Evolutionary conservation across 2,888 invertebrate genomes (phyloP).

Genomic region (Steinernema hermaphroditum): DNA sequence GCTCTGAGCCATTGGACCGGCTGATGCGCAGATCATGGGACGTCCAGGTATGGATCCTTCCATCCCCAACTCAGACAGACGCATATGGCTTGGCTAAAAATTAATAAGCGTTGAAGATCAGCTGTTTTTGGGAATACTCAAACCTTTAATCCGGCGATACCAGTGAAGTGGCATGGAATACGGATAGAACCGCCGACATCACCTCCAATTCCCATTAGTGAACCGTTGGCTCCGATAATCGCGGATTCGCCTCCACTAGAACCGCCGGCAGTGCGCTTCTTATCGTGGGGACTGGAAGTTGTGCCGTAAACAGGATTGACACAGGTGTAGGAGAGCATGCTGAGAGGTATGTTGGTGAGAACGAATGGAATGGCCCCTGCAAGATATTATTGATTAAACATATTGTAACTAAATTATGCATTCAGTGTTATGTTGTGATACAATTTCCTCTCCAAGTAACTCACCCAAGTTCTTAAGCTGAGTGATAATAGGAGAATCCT

Average conservation of each 20-base stretch:
- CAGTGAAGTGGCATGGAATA: slow-evolving; percentile 69
- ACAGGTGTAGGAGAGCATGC: slow-evolving; percentile 62
- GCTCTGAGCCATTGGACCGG: slow-evolving; percentile 56
- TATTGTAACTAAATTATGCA: no score
- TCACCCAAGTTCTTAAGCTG: slow-evolving; percentile 51
- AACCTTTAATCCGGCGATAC: slow-evolving; percentile 67
- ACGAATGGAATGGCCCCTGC: slow-evolving; percentile 70
- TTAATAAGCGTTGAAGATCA: background rate
- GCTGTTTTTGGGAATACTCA: background rate
- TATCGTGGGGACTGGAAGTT: slow-evolving; percentile 36
- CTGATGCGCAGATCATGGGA: slow-evolving; percentile 56
- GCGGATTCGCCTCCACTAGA: slow-evolving; percentile 69
- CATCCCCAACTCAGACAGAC: slow-evolving; percentile 52
- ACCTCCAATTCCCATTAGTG: slow-evolving; percentile 66
- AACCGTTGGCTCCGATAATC: slow-evolving; percentile 64
- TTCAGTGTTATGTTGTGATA: no score
- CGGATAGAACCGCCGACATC: slow-evolving; percentile 70
- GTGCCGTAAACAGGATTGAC: slow-evolving; percentile 68
- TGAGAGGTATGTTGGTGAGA: slow-evolving; percentile 69
- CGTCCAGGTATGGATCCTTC: slow-evolving; percentile 57
- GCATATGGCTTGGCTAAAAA: slow-evolving; percentile 50
- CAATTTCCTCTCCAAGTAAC: slow-evolving; percentile 68
- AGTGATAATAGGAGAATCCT: slow-evolving; percentile 46
- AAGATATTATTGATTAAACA: no score
- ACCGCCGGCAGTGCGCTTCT: slow-evolving; percentile 64